Evolutionary conservation across 2,888 invertebrate genomes (phyloP), one percentile per base, ranked within the genome.

Genomic region (Eupithecia pulchellata): DNA sequence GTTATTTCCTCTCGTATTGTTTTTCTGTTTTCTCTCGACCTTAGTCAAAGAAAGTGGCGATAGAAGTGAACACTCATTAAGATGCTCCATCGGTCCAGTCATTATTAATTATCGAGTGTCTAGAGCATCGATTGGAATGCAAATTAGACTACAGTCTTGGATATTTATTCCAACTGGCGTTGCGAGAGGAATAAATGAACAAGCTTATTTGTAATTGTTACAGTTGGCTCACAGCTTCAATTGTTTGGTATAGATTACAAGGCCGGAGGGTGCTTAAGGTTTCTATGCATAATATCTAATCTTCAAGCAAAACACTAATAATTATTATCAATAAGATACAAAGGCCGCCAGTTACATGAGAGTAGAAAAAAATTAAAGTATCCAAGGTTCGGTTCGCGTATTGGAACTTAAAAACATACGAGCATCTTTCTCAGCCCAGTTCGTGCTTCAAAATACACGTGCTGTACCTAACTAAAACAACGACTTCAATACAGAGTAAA

Each of bases 21-120:
- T 39, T 39, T 17, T 52, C 52, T 52, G n/a, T n/a, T 25, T 39
- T 39, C 5, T 17, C 39, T 39, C 17, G 14, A 52, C 25, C 52
- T 55, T 13, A 55, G 13, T 27, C 27, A 27, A 55, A 55, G 27
- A n/a, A 27, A 27, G 2, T 55, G 27, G 5, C 1, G 1, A 13
- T 27, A 14, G 14, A 55, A 55, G 14, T 27, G 9, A 55, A 55
- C 14, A 14, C 32, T 60, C 34, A 60, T 60, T 60, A n/a, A 32
- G 13, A 60, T 60, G 34, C 60, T 30, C n/a, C 17, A 14, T 34
- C 11, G 9, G 60, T 32, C 29, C n/a, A 9, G 6, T 25, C 39
- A 39, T 62, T 62, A 39, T 62, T 62, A 36, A 27, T 62, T 39
- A 39, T 39, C 25, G 60, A 34, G 60, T 60, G 60, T 34, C 3